These are phyloP conservation scores for Xenopus tropicalis DNA, from an alignment of 2,113 vertebrate genomes.

Conservation along the genomic window UCB_Xtro_10.0 CM004451.2:73175001-73175500, in stretches of 20 bases:
- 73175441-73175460: not conserved
- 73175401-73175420: not conserved
- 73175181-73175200: slow-evolving; percentile 40
- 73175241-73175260: slow-evolving; percentile 46
- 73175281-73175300: slow-evolving; percentile 6
- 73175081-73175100: slow-evolving; percentile 1
- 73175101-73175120: slow-evolving; percentile 18
- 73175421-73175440: slow-evolving; percentile 7
- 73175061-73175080: no score
- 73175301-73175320: slow-evolving; percentile 31
- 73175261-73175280: slow-evolving; percentile 39
- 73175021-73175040: no score
- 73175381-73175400: slow-evolving; percentile 21
- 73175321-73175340: slow-evolving; percentile 21
- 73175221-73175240: slow-evolving; percentile 39
- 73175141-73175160: not conserved
- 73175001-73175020: no score
- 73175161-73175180: slow-evolving; percentile 28
- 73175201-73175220: slow-evolving; percentile 39
- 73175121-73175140: slow-evolving; percentile 40
- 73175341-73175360: not conserved
- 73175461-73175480: no score
- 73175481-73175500: no score
- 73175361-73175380: slow-evolving; percentile 6
- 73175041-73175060: no score